Percentiles rank a stretch among this genome's conserved stretches.
Conservation (phyloP, 2,888 invertebrate genomes). For the Noctuana brunneofusca region DNA sequence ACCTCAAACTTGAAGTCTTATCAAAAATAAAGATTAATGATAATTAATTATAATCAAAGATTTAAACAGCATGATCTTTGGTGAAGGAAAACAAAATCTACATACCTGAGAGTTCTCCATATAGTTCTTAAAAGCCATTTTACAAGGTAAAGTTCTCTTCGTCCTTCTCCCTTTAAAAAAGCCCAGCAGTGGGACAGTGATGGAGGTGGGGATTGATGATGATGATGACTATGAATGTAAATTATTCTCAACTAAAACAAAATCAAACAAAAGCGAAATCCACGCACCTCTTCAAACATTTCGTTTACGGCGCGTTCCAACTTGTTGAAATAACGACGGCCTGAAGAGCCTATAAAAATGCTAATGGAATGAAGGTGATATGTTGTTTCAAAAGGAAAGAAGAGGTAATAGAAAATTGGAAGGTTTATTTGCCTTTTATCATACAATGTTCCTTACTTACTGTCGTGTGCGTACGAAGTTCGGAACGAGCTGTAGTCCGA, state of each 20-base stretch:
- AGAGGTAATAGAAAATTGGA: conserved; percentile 20
- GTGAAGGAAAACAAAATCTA: too few species aligned
- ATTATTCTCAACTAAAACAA: not conserved
- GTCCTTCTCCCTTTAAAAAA: too few species aligned
- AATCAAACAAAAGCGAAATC: not conserved
- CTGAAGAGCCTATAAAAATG: conserved; percentile 67
- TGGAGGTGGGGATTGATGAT: too few species aligned
- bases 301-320: conserved; percentile 42
- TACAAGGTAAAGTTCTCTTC: too few species aligned
- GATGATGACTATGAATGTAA: not conserved
- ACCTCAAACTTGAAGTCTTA: too few species aligned
- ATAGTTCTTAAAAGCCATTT: too few species aligned
- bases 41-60: too few species aligned
- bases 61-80: too few species aligned
- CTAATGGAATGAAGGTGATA: conserved; percentile 63
- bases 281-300: conserved; percentile 39
- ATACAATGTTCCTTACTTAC: conserved; percentile 3
- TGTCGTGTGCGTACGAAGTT: not conserved
- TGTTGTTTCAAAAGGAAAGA: conserved; percentile 50
- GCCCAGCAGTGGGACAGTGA: too few species aligned
- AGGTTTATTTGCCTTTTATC: conserved; percentile 7
- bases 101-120: too few species aligned
- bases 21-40: too few species aligned
- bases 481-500: not conserved
- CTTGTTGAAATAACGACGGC: conserved; percentile 55